These are phyloP conservation scores for Pangasianodon hypophthalmus DNA, from an alignment of 2,113 vertebrate species.

Conservation along the genomic window DNA sequence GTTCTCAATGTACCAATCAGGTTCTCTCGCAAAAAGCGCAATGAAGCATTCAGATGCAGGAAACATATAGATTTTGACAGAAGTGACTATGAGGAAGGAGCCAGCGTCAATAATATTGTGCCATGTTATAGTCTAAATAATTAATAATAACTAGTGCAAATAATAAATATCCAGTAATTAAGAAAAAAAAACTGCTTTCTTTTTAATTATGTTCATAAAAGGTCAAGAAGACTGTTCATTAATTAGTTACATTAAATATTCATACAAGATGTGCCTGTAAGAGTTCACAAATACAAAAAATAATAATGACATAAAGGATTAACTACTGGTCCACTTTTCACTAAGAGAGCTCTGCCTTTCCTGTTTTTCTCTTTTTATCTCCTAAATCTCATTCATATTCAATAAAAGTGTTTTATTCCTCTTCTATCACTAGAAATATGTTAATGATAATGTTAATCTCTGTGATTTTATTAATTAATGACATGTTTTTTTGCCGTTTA, in stretches of 20 bases:
- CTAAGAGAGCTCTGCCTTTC: too few relatives aligned
- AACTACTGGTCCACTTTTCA: too few relatives aligned
- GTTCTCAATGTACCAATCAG: neutral
- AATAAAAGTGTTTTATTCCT: too few relatives aligned
- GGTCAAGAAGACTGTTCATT: neutral
- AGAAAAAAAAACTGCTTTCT: neutral
- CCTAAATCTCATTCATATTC: too few relatives aligned
- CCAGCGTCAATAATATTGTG: neutral
- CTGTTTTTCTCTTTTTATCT: too few relatives aligned
- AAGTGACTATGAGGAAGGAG: neutral
- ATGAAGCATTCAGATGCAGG: neutral
- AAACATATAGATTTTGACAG: neutral
- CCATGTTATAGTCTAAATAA: neutral
- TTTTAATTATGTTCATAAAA: neutral
- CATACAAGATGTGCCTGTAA: neutral
- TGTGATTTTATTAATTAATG: too few relatives aligned
- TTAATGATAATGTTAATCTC: too few relatives aligned
- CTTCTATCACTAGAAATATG: too few relatives aligned
- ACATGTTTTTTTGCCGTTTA: too few relatives aligned
- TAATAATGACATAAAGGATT: too few relatives aligned
- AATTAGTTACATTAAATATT: neutral
- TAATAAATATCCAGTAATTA: neutral
- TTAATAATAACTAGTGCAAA: neutral
- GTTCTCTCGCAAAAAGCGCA: neutral
- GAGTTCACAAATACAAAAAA: neutral